Base-by-base conservation (phyloP, 2,113 vertebrate species). In the Halcyon malimbica region DNA sequence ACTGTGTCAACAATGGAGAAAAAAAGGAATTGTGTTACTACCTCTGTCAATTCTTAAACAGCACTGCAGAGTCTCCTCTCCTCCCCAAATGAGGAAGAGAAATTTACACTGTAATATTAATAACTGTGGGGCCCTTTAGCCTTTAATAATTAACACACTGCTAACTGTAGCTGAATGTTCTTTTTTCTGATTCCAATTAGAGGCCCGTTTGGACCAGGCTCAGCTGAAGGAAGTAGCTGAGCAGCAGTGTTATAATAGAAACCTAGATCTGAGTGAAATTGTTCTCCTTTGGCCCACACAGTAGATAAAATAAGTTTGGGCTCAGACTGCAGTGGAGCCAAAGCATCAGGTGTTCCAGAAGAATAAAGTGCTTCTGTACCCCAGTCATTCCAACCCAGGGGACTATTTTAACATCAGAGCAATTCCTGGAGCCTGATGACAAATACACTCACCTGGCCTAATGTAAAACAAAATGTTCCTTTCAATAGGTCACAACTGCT, bases 81-180 rank as follows among this genome's bases (percentile, higher is more conserved):
- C 74, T 71, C 84, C 64, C 54, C 39, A 78, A 33, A 83, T 1
- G 39, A 78, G 51, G 37, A n/a, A 94, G 64, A 90, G 71, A 83
- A 87, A 75, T 37, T 71, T 83, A 60, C 42, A 5, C 60, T 96
- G 82, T 41, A 88, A 90, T 86, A 96, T 94, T 94, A 93, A 96
- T 94, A 86, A 95, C 59, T 31, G 56, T 78, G 76, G 83, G 71
- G 60, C 41, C 92, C 78, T 78, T 95, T 48, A 42, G 83, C 80
- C 87, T 88, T 95, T 73, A 95, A 96, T 93, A 94, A 95, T 97
- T 96, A 93, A 94, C 73, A n/a, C 6, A n/a, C 59, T 48, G 82
- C 78, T 91, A 81, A 64, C 60, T 78, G 93, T 67, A 63, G 79
- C 88, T 84, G 92, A 20, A 71, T 87, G 83, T 90, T 93, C 93